These are phyloP conservation scores for Crax fasciolata DNA, from an alignment of 2,797 vertebrate species.

Conservation along the genomic window DNA sequence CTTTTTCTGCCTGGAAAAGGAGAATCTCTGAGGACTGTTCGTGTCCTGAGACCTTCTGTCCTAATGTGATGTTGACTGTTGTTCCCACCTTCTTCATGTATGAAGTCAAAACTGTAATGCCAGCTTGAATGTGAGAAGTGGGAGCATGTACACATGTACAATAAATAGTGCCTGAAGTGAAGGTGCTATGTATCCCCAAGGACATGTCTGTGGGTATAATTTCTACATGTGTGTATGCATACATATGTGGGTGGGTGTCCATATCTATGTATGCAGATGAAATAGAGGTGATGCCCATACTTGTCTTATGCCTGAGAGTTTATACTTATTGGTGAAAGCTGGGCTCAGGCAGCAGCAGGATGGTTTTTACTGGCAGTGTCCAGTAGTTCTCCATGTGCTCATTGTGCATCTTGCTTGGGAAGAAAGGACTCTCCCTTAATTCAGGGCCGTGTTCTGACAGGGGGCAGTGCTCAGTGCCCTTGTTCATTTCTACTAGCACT, in stretches of 20 bases:
- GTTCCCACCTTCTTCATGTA: background rate
- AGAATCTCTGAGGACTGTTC: background rate
- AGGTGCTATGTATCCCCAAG: background rate
- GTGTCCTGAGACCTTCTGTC: background rate
- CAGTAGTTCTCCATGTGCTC: background rate
- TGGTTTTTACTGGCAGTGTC: rapidly evolving
- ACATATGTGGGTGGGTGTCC: no score
- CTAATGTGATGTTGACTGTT: background rate
- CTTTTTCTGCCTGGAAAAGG: background rate
- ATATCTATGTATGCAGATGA: background rate
- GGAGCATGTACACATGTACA: background rate
- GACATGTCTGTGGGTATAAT: background rate
- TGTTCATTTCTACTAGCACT: background rate
- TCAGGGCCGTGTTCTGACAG: background rate
- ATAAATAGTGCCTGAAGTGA: background rate
- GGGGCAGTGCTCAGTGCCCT: background rate
- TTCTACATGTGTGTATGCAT: background rate
- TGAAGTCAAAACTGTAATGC: background rate
- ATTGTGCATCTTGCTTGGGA: rapidly evolving
- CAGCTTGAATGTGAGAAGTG: background rate
- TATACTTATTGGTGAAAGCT: rapidly evolving
- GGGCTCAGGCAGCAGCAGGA: background rate
- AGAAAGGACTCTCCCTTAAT: background rate
- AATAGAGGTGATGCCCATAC: background rate
- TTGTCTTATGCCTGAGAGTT: background rate